These are phyloP conservation scores for Rhabdomys dilectus DNA, from an alignment of 2,113 vertebrate species.

Conservation along the genomic window DNA sequence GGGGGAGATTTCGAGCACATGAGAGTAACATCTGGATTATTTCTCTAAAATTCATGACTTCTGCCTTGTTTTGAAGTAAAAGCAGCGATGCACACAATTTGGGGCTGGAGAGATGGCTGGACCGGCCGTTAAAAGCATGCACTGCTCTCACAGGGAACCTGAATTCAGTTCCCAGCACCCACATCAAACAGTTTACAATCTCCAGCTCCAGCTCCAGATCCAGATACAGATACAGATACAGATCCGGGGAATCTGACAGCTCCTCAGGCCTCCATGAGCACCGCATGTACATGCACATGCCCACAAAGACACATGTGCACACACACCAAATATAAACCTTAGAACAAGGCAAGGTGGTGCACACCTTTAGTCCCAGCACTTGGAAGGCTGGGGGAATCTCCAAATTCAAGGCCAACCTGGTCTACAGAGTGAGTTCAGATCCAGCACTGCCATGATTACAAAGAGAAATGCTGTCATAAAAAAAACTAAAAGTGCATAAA, in stretches of 20 bases:
- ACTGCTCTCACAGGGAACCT: not conserved
- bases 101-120: not conserved
- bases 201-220: not conserved
- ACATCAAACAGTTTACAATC: not conserved
- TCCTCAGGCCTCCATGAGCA: not conserved
- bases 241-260: not conserved
- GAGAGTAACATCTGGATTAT: not conserved
- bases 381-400: not conserved
- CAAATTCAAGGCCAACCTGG: not conserved
- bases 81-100: not conserved
- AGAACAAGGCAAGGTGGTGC: not conserved
- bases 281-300: too few species aligned
- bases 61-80: not conserved
- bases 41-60: not conserved
- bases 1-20: not conserved
- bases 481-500: not conserved
- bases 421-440: not conserved
- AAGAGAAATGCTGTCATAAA: not conserved
- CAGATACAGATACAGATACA: too few species aligned
- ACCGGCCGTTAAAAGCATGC: not conserved
- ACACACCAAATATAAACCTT: not conserved
- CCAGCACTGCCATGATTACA: not conserved
- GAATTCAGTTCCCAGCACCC: not conserved
- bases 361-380: not conserved
- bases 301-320: not conserved